These are phyloP conservation scores for Silvanus unidentatus DNA, from an alignment of 2,888 invertebrate species.

Conservation along the genomic window DNA sequence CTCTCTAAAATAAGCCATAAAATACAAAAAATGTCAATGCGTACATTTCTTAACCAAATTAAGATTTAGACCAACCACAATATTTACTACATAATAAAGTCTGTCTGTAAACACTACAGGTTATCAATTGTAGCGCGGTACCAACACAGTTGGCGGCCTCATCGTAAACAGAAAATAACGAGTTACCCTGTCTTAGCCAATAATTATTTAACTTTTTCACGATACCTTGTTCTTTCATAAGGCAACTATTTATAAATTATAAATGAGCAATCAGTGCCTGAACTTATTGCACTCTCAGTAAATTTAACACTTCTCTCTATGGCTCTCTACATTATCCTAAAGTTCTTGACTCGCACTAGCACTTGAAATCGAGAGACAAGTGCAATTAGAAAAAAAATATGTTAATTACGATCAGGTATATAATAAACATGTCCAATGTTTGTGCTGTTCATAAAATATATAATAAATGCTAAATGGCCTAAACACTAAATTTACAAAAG, in stretches of 20 bases:
- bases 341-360: no score
- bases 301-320: conserved; percentile 30
- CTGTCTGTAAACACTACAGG: conserved; percentile 41
- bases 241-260: conserved; percentile 27
- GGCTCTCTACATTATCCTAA: no score
- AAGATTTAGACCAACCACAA: conserved; percentile 32
- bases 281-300: conserved; percentile 31
- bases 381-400: no score
- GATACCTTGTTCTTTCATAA: conserved; percentile 25
- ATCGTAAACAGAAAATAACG: conserved; percentile 38
- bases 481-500: conserved; percentile 47
- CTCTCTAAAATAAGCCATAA: conserved; percentile 37
- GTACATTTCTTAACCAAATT: conserved; percentile 36
- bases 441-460: conserved; percentile 22
- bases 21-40: conserved; percentile 39
- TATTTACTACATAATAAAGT: conserved; percentile 30
- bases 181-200: conserved; percentile 39
- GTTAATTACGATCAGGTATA: not conserved
- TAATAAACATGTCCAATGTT: conserved; percentile 27
- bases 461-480: conserved; percentile 42
- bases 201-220: conserved; percentile 42
- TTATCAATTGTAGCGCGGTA: conserved; percentile 42
- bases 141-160: conserved; percentile 36
- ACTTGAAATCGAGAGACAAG: no score
- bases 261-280: conserved; percentile 18